Evolutionary conservation across 1,140 invertebrate genomes (phyloP).

Genomic region (Drosophila malerkotliana): DNA sequence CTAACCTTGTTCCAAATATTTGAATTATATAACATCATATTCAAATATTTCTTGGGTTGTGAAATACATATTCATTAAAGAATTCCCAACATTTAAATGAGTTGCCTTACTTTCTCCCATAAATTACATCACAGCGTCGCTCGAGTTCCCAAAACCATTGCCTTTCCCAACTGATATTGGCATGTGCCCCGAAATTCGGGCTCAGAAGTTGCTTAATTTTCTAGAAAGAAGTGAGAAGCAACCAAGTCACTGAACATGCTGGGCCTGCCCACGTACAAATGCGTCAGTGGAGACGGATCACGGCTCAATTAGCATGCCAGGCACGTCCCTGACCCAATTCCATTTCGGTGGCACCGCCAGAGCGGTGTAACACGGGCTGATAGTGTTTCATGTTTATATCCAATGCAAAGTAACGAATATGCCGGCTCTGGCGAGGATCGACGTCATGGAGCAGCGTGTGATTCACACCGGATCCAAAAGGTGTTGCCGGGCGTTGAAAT

Average conservation of each 20-base stretch:
- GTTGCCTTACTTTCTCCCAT: conserved; percentile 35
- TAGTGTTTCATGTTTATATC: conserved; percentile 24
- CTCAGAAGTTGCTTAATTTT: conserved; percentile 43
- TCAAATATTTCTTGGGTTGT: background rate
- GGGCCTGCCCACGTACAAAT: conserved; percentile 36
- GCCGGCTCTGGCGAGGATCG: conserved; percentile 28
- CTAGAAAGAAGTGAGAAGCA: conserved; percentile 27
- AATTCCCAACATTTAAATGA: background rate
- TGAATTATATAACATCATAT: background rate
- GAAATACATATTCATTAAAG: background rate
- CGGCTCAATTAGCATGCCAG: conserved; percentile 70
- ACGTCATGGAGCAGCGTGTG: conserved; percentile 51
- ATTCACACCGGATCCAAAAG: conserved; percentile 64
- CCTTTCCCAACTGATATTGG: conserved; percentile 38
- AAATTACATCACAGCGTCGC: conserved; percentile 28
- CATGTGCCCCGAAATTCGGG: conserved; percentile 6
- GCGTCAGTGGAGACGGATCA: conserved; percentile 55
- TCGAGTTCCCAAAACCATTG: conserved; percentile 37
- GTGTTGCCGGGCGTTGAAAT: conserved; percentile 53
- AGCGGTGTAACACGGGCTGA: conserved; percentile 15
- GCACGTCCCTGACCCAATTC: conserved; percentile 81
- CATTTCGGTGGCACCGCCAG: conserved; percentile 16
- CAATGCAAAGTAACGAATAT: conserved; percentile 34
- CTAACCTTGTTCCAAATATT: too few relatives aligned
- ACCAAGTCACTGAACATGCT: conserved; percentile 17